A percentile compares a stretch with the other conserved stretches of the same genome.
phyloP scores from a whole-genome alignment of 2,113 vertebrate species.

The Proteles cristata region DNA sequence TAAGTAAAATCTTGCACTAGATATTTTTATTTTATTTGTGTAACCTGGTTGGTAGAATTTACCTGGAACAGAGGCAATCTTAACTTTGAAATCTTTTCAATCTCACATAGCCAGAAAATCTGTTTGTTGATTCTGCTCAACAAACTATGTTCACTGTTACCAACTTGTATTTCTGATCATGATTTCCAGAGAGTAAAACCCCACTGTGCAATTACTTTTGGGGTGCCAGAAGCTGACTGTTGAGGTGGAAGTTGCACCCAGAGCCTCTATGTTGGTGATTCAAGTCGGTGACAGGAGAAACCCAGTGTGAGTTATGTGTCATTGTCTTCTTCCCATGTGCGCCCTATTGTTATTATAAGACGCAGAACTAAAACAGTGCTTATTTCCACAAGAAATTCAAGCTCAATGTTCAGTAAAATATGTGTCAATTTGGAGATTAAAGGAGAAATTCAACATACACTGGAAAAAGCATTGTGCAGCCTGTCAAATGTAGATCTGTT shows the following conservation, averaged over 20 bases:
- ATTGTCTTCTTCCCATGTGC: background rate
- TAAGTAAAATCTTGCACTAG: background rate
- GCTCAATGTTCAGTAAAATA: slow-evolving; percentile 22
- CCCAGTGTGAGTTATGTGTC: background rate
- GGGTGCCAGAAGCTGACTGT: background rate
- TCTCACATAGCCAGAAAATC: background rate
- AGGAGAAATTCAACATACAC: slow-evolving; percentile 11
- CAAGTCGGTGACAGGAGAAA: background rate
- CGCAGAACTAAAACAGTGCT: background rate
- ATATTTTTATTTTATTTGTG: background rate
- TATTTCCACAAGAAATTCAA: background rate
- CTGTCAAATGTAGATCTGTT: background rate
- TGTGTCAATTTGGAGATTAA: slow-evolving; percentile 29
- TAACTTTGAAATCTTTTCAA: slow-evolving; percentile 4
- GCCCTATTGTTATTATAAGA: background rate
- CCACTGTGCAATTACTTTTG: background rate
- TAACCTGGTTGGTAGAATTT: background rate
- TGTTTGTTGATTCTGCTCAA: background rate
- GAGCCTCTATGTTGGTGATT: background rate
- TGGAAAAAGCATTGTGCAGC: background rate
- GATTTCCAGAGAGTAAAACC: background rate
- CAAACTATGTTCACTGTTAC: background rate
- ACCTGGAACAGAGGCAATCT: background rate
- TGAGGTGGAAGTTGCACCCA: background rate
- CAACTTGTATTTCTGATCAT: slow-evolving; percentile 1